phyloP scores from a whole-genome alignment of 2,113 vertebrate species.

The Peromyscus polionotus region DNA sequence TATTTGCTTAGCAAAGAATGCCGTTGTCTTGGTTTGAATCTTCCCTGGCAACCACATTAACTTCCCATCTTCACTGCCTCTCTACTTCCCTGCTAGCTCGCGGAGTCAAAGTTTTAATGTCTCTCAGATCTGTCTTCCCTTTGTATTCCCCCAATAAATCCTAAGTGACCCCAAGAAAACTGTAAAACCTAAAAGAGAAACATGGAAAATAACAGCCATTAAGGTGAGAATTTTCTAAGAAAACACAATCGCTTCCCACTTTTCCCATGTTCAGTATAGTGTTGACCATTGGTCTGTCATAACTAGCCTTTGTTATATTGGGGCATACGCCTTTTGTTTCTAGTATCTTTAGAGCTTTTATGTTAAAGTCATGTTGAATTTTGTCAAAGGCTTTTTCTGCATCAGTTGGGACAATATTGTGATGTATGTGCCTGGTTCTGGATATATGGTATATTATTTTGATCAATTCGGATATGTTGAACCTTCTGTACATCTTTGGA shows the following conservation, averaged over 20 bases:
- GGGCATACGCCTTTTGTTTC: not conserved
- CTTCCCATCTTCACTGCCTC: not conserved
- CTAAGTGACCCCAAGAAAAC: not conserved
- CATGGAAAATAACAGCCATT: not conserved
- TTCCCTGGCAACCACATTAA: not conserved
- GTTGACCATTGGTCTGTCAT: not conserved
- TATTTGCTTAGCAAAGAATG: not conserved
- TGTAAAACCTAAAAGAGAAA: slow-evolving; percentile 30
- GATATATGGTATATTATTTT: not conserved
- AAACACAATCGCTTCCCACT: not conserved
- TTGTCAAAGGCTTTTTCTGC: not conserved
- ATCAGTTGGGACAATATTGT: too few species aligned
- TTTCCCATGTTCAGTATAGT: not conserved
- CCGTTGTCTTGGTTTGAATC: not conserved
- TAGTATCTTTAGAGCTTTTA: not conserved
- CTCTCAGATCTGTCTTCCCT: not conserved
- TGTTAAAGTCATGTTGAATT: not conserved
- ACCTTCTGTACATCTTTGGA: not conserved
- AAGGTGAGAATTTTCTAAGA: slow-evolving; percentile 41
- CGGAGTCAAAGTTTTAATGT: not conserved
- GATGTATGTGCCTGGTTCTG: not conserved
- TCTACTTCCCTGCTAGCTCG: not conserved
- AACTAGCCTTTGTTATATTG: not conserved
- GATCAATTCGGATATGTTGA: not conserved
- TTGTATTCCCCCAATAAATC: not conserved